Conservation (phyloP, 1,140 invertebrate species). For the Drosophila busckii region DNA sequence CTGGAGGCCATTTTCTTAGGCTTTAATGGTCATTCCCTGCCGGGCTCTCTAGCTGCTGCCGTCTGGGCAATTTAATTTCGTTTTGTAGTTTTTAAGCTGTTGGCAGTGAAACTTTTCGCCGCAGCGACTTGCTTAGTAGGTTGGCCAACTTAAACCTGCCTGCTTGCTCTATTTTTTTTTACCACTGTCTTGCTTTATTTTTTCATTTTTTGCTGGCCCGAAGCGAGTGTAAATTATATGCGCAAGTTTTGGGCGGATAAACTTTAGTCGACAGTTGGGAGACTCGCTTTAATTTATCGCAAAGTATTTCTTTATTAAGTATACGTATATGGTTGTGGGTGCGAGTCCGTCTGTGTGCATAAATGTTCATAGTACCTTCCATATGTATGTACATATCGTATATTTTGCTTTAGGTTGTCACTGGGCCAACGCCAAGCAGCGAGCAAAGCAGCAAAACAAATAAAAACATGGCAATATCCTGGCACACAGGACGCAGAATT, state of each 20-base stretch:
- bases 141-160: conserved; percentile 40
- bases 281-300: conserved; percentile 50
- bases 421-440: conserved; percentile 10
- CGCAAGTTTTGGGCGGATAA: conserved; percentile 42
- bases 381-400: conserved; percentile 3
- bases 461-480: conserved; percentile 41
- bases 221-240: conserved; percentile 54
- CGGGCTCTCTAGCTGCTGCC: neutral
- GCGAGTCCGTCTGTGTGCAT: too few species aligned
- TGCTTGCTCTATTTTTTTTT: conserved; percentile 1
- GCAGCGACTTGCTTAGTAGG: conserved; percentile 25
- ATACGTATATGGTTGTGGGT: conserved; percentile 2
- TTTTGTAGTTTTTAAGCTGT: conserved; percentile 39
- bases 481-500: conserved; percentile 41
- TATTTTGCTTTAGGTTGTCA: conserved; percentile 32
- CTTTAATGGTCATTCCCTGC: too few species aligned
- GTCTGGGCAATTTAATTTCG: conserved; percentile 37
- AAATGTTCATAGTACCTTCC: too few species aligned
- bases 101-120: conserved; percentile 13
- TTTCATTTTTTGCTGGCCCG: conserved; percentile 2
- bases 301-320: conserved; percentile 13
- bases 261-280: conserved; percentile 33
- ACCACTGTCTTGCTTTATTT: conserved; percentile 1
- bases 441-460: conserved; percentile 20
- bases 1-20: too few species aligned